These are phyloP conservation scores for Rhinichthys klamathensis DNA, from an alignment of 2,113 vertebrate genomes.

Conservation along the genomic window DNA sequence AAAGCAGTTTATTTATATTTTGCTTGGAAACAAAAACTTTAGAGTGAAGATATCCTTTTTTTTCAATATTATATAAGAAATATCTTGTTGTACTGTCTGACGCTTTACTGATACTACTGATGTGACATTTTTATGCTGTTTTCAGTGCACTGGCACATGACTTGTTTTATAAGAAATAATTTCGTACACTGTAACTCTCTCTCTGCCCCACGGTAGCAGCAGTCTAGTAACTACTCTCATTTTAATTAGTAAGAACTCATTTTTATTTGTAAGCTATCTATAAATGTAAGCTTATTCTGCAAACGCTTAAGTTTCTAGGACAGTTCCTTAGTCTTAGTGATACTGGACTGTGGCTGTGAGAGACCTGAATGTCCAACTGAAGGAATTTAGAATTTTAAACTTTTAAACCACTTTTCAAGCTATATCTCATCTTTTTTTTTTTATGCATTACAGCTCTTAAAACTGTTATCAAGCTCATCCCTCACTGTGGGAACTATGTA, in stretches of 20 bases:
- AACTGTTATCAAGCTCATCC: background rate
- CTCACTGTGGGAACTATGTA: background rate
- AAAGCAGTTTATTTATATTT: conserved; percentile 9
- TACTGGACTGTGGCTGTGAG: background rate
- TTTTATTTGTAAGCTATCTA: background rate
- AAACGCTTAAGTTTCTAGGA: background rate
- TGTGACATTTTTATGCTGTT: background rate
- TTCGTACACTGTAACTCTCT: background rate
- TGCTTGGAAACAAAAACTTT: conserved; percentile 3
- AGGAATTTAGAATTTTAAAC: background rate
- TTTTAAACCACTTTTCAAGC: background rate
- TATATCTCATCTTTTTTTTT: background rate
- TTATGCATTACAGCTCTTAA: background rate
- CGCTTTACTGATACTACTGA: background rate
- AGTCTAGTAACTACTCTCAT: background rate
- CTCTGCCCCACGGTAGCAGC: background rate
- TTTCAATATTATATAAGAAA: background rate
- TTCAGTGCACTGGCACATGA: background rate
- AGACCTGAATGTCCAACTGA: background rate
- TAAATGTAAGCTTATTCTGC: background rate
- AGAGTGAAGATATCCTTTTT: background rate
- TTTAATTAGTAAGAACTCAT: background rate
- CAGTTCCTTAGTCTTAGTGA: background rate
- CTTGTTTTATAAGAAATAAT: background rate
- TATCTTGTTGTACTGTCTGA: background rate